A percentile compares a stretch with the other conserved stretches of the same genome.
phyloP scores from a whole-genome alignment of 2,888 invertebrate genomes.

The Drosophila greeni region DNA sequence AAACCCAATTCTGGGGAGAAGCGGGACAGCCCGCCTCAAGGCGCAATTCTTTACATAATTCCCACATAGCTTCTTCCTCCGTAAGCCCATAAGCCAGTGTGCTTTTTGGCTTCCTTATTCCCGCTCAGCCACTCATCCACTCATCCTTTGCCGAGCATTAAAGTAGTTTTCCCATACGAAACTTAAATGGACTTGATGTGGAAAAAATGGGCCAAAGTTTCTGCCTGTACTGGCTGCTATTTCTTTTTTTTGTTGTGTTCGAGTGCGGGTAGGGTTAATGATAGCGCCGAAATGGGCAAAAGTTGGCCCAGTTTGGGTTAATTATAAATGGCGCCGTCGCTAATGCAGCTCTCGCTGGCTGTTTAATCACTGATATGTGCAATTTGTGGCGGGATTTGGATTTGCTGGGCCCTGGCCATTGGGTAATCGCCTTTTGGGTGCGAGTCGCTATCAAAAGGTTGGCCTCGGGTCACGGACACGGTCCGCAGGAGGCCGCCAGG shows the following conservation, averaged over 20 bases:
- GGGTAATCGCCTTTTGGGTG: constrained; percentile 53
- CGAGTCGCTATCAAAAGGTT: constrained; percentile 50
- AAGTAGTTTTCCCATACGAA: constrained; percentile 37
- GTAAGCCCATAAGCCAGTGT: constrained; percentile 24
- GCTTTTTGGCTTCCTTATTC: constrained; percentile 7
- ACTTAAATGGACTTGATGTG: constrained; percentile 25
- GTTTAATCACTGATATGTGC: constrained; percentile 47
- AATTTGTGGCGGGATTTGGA: constrained; percentile 33
- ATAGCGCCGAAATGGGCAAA: constrained; percentile 39
- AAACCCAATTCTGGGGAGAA: background rate
- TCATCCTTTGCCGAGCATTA: constrained; percentile 1
- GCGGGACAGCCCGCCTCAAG: background rate
- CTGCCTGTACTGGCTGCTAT: constrained; percentile 3
- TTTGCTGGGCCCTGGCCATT: constrained; percentile 31
- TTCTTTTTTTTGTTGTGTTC: background rate
- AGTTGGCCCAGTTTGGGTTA: constrained; percentile 41
- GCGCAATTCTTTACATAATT: constrained; percentile 8
- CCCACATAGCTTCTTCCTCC: background rate
- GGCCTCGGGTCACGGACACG: constrained; percentile 32
- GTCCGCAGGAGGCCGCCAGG: constrained; percentile 12
- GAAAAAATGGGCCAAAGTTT: constrained; percentile 39
- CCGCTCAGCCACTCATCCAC: constrained; percentile 8
- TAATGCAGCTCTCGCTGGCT: constrained; percentile 22
- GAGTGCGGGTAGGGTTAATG: constrained; percentile 19
- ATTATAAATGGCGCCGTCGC: constrained; percentile 49